phyloP scores from a whole-genome alignment of 2,888 invertebrate species.

The Watsonalla cultraria region DNA sequence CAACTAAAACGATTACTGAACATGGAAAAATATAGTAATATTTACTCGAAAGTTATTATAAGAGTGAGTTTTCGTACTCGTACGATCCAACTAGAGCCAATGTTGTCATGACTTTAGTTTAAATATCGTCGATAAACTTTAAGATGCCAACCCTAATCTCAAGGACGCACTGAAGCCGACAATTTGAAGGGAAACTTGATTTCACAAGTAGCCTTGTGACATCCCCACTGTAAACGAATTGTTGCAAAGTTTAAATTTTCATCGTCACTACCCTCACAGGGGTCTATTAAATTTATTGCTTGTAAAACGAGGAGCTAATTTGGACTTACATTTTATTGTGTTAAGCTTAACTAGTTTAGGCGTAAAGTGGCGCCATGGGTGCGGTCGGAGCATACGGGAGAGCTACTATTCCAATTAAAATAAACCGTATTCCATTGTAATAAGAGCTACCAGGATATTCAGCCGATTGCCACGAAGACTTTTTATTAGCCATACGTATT shows the following conservation, averaged over 20 bases:
- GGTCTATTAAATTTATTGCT: constrained; percentile 75
- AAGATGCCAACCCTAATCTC: neutral
- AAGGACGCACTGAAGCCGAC: constrained; percentile 38
- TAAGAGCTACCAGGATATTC: constrained; percentile 15
- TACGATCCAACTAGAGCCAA: too few species aligned
- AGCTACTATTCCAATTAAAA: constrained; percentile 3
- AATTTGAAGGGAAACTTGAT: constrained; percentile 53
- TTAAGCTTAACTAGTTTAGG: constrained; percentile 67
- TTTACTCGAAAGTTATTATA: too few species aligned
- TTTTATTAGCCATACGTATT: constrained; percentile 47
- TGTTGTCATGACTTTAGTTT: too few species aligned
- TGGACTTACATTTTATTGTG: constrained; percentile 74
- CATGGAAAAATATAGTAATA: too few species aligned
- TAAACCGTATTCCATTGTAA: constrained; percentile 14
- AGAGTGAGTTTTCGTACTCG: too few species aligned
- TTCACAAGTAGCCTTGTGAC: constrained; percentile 53
- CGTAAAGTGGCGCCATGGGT: constrained; percentile 54
- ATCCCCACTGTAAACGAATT: constrained; percentile 53
- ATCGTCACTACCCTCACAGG: constrained; percentile 50
- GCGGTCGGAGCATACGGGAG: constrained; percentile 16
- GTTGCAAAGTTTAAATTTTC: constrained; percentile 64
- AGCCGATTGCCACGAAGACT: constrained; percentile 15
- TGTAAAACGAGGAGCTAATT: constrained; percentile 77
- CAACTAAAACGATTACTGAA: too few species aligned
- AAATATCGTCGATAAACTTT: too few species aligned